Evolutionary conservation across 2,113 vertebrate genomes (phyloP).

Genomic region (Dasypus novemcinctus): DNA sequence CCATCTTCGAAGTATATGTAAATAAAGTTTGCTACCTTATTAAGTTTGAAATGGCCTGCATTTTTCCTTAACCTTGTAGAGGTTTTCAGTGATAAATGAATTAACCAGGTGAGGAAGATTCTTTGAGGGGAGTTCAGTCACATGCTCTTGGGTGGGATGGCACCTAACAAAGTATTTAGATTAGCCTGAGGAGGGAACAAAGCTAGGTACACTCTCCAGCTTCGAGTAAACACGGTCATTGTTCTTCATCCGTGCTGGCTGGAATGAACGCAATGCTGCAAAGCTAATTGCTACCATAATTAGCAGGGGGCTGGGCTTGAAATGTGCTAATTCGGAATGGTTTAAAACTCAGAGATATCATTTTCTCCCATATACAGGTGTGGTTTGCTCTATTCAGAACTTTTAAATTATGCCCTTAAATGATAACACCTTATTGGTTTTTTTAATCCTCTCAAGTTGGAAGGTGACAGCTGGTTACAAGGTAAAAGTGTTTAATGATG

Average conservation of each 20-base stretch:
- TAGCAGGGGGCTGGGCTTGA: conserved; percentile 29
- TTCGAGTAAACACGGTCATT: conserved; percentile 80
- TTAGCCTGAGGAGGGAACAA: conserved; percentile 79
- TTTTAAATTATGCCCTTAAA: conserved; percentile 1
- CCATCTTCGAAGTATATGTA: conserved; percentile 15
- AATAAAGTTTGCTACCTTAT: conserved; percentile 33
- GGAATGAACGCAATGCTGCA: conserved; percentile 75
- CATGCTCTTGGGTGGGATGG: conserved; percentile 69
- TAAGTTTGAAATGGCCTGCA: neutral
- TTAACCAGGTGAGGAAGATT: conserved; percentile 48
- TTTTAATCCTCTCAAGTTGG: neutral
- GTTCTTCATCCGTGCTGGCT: conserved; percentile 69
- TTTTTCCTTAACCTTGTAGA: conserved; percentile 48
- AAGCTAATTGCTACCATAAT: conserved; percentile 79
- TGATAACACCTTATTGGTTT: neutral
- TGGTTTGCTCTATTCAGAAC: neutral
- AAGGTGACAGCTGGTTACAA: neutral
- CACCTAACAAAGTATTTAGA: conserved; percentile 58
- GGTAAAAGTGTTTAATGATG: neutral
- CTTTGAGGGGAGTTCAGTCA: conserved; percentile 58
- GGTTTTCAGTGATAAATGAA: conserved; percentile 67
- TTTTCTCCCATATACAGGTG: conserved; percentile 62
- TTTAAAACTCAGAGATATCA: conserved; percentile 64
- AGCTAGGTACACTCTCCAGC: conserved; percentile 78
- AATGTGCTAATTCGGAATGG: conserved; percentile 74